Evolutionary conservation across 2,888 invertebrate genomes (phyloP).

Genomic region (Teleiodes luculella): DNA sequence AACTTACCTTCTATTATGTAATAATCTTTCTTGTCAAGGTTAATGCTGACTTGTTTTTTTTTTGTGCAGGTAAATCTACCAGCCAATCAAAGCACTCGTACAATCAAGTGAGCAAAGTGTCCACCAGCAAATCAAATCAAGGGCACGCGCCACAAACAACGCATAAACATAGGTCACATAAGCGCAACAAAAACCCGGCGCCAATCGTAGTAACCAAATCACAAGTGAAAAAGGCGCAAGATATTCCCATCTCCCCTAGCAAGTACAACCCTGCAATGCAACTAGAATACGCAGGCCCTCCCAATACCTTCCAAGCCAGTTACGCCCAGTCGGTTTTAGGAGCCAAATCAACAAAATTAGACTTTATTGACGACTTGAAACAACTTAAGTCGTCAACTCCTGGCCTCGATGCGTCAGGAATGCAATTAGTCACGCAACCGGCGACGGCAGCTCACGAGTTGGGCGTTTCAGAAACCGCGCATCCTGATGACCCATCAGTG

Average conservation of each 20-base stretch:
- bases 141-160: constrained; percentile 44
- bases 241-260: constrained; percentile 46
- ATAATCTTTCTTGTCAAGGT: too few species aligned
- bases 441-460: constrained; percentile 58
- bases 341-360: constrained; percentile 49
- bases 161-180: constrained; percentile 54
- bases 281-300: constrained; percentile 58
- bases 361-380: constrained; percentile 57
- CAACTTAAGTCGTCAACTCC: constrained; percentile 50
- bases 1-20: too few species aligned
- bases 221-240: constrained; percentile 53
- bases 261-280: constrained; percentile 52
- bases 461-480: constrained; percentile 47
- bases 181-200: constrained; percentile 35
- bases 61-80: constrained; percentile 62
- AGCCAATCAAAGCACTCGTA: constrained; percentile 74
- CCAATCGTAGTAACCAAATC: constrained; percentile 36
- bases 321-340: constrained; percentile 68
- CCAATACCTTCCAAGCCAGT: constrained; percentile 69
- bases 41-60: constrained; percentile 7
- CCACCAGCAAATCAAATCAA: constrained; percentile 71
- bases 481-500: constrained; percentile 51
- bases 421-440: constrained; percentile 63
- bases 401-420: constrained; percentile 45
- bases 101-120: constrained; percentile 75